Evolutionary conservation across 2,797 vertebrate species (phyloP).

Genomic region (Onychomys leucogaster): DNA sequence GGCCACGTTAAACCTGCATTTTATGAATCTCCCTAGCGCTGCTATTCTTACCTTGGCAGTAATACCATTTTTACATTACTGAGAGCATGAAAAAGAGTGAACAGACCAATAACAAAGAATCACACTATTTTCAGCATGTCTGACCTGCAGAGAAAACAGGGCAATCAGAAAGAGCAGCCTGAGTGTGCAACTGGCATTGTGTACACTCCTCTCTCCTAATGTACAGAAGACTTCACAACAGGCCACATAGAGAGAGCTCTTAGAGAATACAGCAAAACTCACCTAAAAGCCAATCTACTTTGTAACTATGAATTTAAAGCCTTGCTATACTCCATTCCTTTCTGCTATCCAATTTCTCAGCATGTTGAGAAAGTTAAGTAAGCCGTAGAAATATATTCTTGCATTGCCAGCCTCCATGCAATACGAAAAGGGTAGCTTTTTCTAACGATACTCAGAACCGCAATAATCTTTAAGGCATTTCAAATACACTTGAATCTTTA

Average conservation of each 20-base stretch:
- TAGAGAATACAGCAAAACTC: constrained; percentile 5
- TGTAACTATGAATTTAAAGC: constrained; percentile 49
- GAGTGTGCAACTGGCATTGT: not conserved
- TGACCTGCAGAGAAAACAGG: constrained; percentile 21
- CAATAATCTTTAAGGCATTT: constrained; percentile 37
- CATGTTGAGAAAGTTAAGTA: not conserved
- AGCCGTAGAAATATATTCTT: not conserved
- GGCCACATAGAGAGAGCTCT: not conserved
- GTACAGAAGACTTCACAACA: constrained; percentile 7
- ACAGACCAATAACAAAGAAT: constrained; percentile 22
- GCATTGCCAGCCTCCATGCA: not conserved
- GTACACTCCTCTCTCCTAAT: constrained; percentile 32
- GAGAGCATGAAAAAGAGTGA: constrained; percentile 30
- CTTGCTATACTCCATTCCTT: constrained; percentile 24
- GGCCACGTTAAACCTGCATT: constrained; percentile 24
- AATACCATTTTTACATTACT: constrained; percentile 56
- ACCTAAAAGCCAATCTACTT: constrained; percentile 33
- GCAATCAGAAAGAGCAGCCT: not conserved
- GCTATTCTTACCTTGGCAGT: constrained; percentile 31
- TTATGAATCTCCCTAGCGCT: not conserved
- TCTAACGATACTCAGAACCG: constrained; percentile 45
- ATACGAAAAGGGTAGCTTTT: constrained; percentile 36
- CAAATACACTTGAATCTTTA: constrained; percentile 28
- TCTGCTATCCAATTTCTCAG: constrained; percentile 17
- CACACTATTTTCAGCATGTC: not conserved